Evolutionary conservation across 2,797 vertebrate genomes (phyloP).

Genomic region (Mormyrus hasselquistii): DNA sequence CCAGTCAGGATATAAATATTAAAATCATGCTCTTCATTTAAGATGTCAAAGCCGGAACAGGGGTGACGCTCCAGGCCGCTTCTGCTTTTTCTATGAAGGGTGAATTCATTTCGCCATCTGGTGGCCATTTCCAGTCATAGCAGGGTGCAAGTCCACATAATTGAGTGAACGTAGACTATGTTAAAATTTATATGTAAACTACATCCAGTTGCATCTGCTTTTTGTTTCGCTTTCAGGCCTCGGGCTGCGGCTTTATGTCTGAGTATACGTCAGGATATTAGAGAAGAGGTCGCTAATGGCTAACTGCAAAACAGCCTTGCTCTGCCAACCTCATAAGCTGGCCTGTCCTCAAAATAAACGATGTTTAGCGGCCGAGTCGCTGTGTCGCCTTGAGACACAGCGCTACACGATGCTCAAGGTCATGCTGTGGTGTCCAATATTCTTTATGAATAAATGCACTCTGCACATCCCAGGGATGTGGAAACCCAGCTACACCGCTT

Average conservation of each 20-base stretch:
- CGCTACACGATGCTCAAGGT: neutral
- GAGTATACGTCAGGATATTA: neutral
- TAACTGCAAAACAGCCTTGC: neutral
- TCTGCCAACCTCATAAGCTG: neutral
- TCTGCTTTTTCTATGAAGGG: neutral
- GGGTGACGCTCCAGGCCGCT: neutral
- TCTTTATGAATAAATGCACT: neutral
- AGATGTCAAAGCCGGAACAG: neutral
- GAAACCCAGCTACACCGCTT: neutral
- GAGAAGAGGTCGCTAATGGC: too few species aligned
- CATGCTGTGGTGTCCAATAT: neutral
- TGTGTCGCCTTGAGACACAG: neutral
- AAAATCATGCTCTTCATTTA: constrained; percentile 2
- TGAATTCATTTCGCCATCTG: constrained; percentile 16
- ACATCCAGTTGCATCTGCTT: neutral
- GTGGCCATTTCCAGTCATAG: neutral
- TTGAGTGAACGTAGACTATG: neutral
- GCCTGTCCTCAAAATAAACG: neutral
- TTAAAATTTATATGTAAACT: neutral
- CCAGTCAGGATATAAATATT: constrained; percentile 12
- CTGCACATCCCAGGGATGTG: neutral
- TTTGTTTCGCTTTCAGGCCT: neutral
- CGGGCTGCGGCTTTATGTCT: neutral
- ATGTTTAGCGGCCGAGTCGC: neutral
- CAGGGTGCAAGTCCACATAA: neutral